phyloP scores from a whole-genome alignment of 2,113 vertebrate genomes.

The Sclerurus mexicanus region DNA sequence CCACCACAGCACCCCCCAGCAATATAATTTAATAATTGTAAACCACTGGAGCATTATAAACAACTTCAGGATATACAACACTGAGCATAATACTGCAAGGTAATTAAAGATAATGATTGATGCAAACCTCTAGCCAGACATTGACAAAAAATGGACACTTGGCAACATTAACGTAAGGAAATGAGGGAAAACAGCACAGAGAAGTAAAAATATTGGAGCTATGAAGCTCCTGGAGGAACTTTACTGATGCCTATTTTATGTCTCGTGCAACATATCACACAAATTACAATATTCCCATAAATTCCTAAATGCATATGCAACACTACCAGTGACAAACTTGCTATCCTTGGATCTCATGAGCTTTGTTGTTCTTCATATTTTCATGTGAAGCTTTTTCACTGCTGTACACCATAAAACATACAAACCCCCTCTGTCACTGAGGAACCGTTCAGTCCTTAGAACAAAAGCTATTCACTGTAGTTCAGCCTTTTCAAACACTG shows the following conservation, averaged over 20 bases:
- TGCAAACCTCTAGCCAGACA: not conserved
- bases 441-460: not conserved
- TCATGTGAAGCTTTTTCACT: not conserved
- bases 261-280: not conserved
- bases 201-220: not conserved
- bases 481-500: not conserved
- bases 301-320: not conserved
- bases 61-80: not conserved
- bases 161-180: not conserved
- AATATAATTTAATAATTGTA: not conserved
- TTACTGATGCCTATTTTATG: not conserved
- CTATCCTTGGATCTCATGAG: not conserved
- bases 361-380: not conserved
- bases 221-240: not conserved
- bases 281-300: not conserved
- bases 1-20: not conserved
- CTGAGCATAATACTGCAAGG: not conserved
- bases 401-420: not conserved
- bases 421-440: not conserved
- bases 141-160: not conserved
- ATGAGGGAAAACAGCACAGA: not conserved
- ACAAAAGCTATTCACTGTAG: not conserved
- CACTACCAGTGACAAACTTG: not conserved
- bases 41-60: constrained; percentile 18
- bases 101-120: not conserved